A percentile compares a stretch with the other conserved stretches of the same genome.
These are phyloP conservation scores for Catostomus latipinnis DNA, from an alignment of 2,797 vertebrate species.

Conservation along the genomic window DNA sequence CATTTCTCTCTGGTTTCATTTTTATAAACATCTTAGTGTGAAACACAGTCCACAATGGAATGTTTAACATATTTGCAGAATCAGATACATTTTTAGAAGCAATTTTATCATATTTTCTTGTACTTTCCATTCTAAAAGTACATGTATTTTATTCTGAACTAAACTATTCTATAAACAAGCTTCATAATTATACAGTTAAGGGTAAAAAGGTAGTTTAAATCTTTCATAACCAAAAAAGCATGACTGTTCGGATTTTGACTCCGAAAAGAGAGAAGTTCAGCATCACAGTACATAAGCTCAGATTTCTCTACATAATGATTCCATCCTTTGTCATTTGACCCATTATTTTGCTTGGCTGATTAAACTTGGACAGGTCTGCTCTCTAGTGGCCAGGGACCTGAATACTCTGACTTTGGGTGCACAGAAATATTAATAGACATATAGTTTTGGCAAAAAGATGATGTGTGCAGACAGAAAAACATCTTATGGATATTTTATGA, in stretches of 20 bases:
- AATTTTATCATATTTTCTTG: neutral
- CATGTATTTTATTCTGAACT: neutral
- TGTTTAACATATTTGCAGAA: conserved; percentile 18
- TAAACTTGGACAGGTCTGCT: conserved; percentile 7
- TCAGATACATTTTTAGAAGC: neutral
- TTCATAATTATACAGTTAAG: too few species aligned
- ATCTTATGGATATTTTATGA: neutral
- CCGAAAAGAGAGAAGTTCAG: conserved; percentile 6
- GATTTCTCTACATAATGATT: conserved; percentile 19
- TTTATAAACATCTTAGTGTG: neutral
- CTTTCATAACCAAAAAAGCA: too few species aligned
- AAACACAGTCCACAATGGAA: neutral
- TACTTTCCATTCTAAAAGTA: neutral
- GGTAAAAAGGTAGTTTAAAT: neutral
- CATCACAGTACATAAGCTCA: conserved; percentile 2
- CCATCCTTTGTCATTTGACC: conserved; percentile 17
- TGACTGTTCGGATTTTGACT: neutral
- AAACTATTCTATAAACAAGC: neutral
- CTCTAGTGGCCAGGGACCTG: conserved; percentile 5
- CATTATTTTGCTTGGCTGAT: conserved; percentile 2
- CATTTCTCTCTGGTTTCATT: too few species aligned
- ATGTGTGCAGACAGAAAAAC: neutral
- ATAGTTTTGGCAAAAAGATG: conserved; percentile 35
- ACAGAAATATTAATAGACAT: conserved; percentile 12
- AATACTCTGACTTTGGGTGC: neutral